Conservation (phyloP, 2,113 vertebrate species). For the Hyaena hyaena region DNA sequence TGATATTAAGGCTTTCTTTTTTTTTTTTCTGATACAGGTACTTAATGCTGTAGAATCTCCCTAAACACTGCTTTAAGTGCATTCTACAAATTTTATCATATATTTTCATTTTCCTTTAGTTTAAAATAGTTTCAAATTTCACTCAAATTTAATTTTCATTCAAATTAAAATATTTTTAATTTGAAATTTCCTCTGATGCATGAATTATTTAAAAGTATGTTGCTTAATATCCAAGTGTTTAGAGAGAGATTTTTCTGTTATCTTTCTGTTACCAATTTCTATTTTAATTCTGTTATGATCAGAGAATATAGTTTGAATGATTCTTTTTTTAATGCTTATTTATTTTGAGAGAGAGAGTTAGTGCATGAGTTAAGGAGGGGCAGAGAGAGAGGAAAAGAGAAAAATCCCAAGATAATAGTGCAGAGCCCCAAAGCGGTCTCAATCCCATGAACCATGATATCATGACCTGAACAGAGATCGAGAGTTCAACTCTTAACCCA, state of each 20-base stretch:
- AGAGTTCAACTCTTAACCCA: too few species aligned
- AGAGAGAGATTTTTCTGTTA: neutral
- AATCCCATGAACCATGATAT: too few species aligned
- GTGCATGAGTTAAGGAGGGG: too few species aligned
- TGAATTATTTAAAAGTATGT: constrained; percentile 8
- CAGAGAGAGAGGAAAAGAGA: too few species aligned
- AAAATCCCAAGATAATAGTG: too few species aligned
- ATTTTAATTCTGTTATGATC: neutral
- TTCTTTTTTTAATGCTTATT: neutral
- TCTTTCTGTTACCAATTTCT: neutral
- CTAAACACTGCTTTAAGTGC: neutral
- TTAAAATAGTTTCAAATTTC: neutral
- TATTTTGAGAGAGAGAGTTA: too few species aligned
- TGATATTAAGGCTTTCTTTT: neutral
- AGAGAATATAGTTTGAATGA: neutral
- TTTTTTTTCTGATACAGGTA: neutral
- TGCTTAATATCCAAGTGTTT: neutral
- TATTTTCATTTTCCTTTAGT: neutral
- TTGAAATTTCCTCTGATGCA: neutral
- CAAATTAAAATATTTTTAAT: neutral
- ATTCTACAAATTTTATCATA: neutral
- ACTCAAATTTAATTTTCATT: neutral
- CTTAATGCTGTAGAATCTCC: neutral
- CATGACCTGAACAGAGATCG: too few species aligned
- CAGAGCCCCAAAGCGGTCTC: too few species aligned